phyloP scores from a whole-genome alignment of 2,888 invertebrate genomes.

The Mesoligia furuncula region DNA sequence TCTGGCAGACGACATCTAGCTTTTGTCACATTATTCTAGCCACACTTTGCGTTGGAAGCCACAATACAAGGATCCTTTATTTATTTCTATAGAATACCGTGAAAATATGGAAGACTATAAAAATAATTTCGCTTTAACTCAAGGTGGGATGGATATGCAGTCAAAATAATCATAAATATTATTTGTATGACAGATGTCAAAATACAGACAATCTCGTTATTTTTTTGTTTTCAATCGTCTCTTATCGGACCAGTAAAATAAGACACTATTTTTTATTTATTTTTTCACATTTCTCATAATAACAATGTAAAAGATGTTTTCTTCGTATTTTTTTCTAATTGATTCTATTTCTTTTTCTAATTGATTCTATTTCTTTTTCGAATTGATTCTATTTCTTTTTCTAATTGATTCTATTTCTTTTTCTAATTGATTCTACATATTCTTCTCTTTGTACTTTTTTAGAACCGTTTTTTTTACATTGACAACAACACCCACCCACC shows the following conservation, averaged over 20 bases:
- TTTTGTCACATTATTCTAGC: slow-evolving; percentile 60
- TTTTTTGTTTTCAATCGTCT: not conserved
- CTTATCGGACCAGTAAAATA: not conserved
- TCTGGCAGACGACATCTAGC: slow-evolving; percentile 63
- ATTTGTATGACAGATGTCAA: not conserved
- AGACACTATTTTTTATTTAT: not conserved
- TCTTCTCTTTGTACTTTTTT: not conserved
- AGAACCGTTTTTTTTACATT: not conserved
- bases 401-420: not conserved
- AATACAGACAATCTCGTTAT: not conserved
- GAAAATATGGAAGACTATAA: slow-evolving; percentile 24
- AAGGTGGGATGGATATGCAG: slow-evolving; percentile 25
- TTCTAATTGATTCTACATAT: not conserved
- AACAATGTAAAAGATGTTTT: not conserved
- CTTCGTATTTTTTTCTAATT: not conserved
- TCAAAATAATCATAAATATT: slow-evolving; percentile 4
- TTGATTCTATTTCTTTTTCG: not conserved
- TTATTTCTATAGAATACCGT: slow-evolving; percentile 35
- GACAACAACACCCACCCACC: slow-evolving; percentile 25
- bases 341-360: not conserved
- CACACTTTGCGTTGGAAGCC: slow-evolving; percentile 68
- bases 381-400: not conserved
- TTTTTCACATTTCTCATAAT: not conserved
- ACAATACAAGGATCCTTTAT: slow-evolving; percentile 58
- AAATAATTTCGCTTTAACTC: slow-evolving; percentile 40